These are phyloP conservation scores for Chymomyza caudatula DNA, from an alignment of 2,888 invertebrate species.

Conservation along the genomic window DNA sequence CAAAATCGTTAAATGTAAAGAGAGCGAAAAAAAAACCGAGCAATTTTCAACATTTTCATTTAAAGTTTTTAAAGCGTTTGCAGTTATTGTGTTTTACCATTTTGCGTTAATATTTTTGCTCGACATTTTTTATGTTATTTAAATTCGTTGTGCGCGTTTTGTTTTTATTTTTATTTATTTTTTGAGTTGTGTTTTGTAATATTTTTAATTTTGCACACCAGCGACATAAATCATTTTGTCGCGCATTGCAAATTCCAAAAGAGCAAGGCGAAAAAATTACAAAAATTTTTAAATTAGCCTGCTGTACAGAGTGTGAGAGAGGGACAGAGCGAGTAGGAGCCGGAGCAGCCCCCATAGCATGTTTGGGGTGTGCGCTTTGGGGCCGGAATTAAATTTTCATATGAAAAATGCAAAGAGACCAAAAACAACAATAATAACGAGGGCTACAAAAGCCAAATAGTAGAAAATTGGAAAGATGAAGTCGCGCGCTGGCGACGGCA, in stretches of 20 bases:
- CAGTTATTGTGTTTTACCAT: neutral
- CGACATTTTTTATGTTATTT: constrained; percentile 60
- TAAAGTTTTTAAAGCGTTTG: constrained; percentile 43
- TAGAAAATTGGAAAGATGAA: constrained; percentile 74
- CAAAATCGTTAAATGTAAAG: neutral
- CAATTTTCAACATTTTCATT: constrained; percentile 63
- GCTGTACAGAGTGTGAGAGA: constrained; percentile 40
- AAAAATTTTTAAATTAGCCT: constrained; percentile 74
- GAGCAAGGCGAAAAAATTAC: constrained; percentile 72
- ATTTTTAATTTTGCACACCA: constrained; percentile 71
- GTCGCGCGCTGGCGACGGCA: constrained; percentile 38
- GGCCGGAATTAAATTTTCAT: constrained; percentile 69
- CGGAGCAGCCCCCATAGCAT: constrained; percentile 4
- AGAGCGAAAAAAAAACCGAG: constrained; percentile 10
- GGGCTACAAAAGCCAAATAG: constrained; percentile 54
- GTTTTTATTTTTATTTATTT: constrained; percentile 25
- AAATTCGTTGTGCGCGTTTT: constrained; percentile 57
- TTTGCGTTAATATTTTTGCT: constrained; percentile 7
- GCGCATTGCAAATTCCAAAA: constrained; percentile 75
- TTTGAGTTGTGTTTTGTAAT: constrained; percentile 45
- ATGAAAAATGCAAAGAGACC: constrained; percentile 48
- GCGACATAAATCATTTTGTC: constrained; percentile 76
- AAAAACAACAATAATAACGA: constrained; percentile 37
- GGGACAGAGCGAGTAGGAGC: constrained; percentile 24
- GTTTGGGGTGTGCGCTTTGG: constrained; percentile 28